These are phyloP conservation scores for Anser brachyrhynchus DNA, from an alignment of 2,113 vertebrate species.

Conservation along the genomic window DNA sequence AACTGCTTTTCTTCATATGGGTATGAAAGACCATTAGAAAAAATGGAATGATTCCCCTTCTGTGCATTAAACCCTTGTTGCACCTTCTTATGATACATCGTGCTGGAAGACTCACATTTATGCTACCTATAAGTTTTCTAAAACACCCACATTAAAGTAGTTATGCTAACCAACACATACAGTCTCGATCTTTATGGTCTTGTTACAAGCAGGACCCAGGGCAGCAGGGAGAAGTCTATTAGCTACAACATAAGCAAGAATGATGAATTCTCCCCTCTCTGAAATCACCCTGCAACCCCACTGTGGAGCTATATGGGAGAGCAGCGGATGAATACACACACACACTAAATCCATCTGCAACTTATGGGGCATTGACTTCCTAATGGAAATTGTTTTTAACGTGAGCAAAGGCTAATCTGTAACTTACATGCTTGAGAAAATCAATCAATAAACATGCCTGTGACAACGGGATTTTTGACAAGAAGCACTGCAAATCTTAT, in stretches of 20 bases:
- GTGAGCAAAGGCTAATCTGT: background rate
- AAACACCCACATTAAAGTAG: constrained; percentile 35
- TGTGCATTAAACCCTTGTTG: constrained; percentile 38
- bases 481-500: constrained; percentile 32
- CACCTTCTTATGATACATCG: constrained; percentile 41
- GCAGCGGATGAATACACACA: background rate
- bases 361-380: background rate
- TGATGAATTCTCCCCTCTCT: background rate
- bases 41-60: constrained; percentile 54
- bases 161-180: constrained; percentile 18
- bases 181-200: constrained; percentile 11
- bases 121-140: constrained; percentile 28
- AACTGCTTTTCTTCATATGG: constrained; percentile 61
- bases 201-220: background rate
- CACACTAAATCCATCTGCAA: background rate
- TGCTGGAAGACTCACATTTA: constrained; percentile 21
- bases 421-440: background rate
- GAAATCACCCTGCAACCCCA: background rate
- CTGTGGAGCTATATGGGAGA: background rate
- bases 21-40: constrained; percentile 66
- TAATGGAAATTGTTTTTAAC: background rate
- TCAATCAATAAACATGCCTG: background rate
- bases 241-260: background rate
- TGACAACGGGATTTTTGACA: constrained; percentile 39
- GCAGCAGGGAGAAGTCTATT: background rate